phyloP scores from a whole-genome alignment of 2,888 invertebrate genomes.

The Agrotis puta region DNA sequence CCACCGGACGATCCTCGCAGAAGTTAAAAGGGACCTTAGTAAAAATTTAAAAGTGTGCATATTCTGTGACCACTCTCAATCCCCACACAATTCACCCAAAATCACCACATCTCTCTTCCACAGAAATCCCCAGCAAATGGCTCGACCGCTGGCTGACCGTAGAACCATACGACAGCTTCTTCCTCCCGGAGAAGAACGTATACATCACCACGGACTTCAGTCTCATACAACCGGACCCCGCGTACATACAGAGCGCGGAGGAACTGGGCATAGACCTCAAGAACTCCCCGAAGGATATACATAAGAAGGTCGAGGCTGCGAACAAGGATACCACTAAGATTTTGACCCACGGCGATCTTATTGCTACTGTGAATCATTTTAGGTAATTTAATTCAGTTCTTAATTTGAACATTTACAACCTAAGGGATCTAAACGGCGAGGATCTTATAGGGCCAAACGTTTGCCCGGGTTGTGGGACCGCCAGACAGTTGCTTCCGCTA shows the following conservation, averaged over 20 bases:
- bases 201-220: slow-evolving; percentile 94
- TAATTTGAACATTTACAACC: too few relatives aligned
- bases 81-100: too few relatives aligned
- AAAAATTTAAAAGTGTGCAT: too few relatives aligned
- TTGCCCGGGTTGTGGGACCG: too few relatives aligned
- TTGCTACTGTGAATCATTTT: slow-evolving; percentile 85
- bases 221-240: slow-evolving; percentile 86
- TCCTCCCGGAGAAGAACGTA: slow-evolving; percentile 93
- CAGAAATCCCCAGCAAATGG: slow-evolving; percentile 92
- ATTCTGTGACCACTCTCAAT: not conserved
- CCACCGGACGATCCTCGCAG: too few relatives aligned
- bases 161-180: slow-evolving; percentile 90
- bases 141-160: slow-evolving; percentile 92
- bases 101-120: slow-evolving; percentile 8
- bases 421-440: too few relatives aligned
- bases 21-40: too few relatives aligned
- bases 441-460: too few relatives aligned
- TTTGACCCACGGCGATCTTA: slow-evolving; percentile 78
- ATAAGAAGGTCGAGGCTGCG: slow-evolving; percentile 72
- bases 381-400: slow-evolving; percentile 71
- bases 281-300: slow-evolving; percentile 79
- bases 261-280: slow-evolving; percentile 76
- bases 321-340: slow-evolving; percentile 65
- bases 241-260: slow-evolving; percentile 76
- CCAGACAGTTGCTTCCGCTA: too few relatives aligned